Conservation (phyloP, 2,113 vertebrate genomes). For the Pelvicachromis taeniatus region DNA sequence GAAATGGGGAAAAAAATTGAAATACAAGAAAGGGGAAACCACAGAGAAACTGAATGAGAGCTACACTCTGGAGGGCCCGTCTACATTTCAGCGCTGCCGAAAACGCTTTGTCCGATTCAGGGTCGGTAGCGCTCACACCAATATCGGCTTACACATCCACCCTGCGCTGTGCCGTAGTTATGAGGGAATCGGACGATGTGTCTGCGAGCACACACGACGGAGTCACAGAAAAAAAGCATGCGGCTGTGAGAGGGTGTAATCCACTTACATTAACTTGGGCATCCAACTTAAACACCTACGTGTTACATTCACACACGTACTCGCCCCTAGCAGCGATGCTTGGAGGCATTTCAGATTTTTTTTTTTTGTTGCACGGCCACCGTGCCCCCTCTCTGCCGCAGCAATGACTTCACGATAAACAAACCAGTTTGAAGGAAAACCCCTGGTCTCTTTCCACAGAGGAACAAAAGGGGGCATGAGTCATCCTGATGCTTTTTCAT, state of each 20-base stretch:
- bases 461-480: slow-evolving; percentile 27
- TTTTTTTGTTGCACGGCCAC: slow-evolving; percentile 40
- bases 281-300: slow-evolving; percentile 57
- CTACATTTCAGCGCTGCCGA: slow-evolving; percentile 88
- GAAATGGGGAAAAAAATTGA: neutral
- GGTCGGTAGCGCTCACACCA: slow-evolving; percentile 88
- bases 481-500: slow-evolving; percentile 17
- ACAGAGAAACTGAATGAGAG: slow-evolving; percentile 11
- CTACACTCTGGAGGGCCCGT: slow-evolving; percentile 57
- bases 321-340: slow-evolving; percentile 60
- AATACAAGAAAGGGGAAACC: neutral
- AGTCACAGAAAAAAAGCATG: slow-evolving; percentile 20
- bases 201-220: neutral
- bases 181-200: slow-evolving; percentile 26
- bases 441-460: slow-evolving; percentile 35
- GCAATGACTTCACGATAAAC: slow-evolving; percentile 71
- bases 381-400: slow-evolving; percentile 4
- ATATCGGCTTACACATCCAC: slow-evolving; percentile 84
- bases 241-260: slow-evolving; percentile 35
- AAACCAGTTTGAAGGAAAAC: slow-evolving; percentile 49
- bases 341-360: slow-evolving; percentile 76
- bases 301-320: slow-evolving; percentile 73
- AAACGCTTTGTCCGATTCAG: slow-evolving; percentile 85
- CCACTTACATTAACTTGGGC: slow-evolving; percentile 36
- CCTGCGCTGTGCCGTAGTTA: slow-evolving; percentile 42